Evolutionary conservation across 2,888 invertebrate genomes (phyloP).

Genomic region (Molanna angustata): DNA sequence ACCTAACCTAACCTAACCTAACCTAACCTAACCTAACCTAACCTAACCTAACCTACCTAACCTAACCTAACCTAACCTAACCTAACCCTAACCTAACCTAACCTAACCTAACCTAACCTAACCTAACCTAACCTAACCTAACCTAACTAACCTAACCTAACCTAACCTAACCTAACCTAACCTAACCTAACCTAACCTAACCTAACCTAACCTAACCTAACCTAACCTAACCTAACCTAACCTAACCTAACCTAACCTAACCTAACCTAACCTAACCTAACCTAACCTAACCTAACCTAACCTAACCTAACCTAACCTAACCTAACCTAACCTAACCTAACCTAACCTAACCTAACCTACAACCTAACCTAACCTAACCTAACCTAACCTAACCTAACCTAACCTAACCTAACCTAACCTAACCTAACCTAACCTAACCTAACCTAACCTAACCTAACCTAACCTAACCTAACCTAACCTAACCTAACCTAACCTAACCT

Average conservation of each 20-base stretch:
- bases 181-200: not conserved
- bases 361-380: not conserved
- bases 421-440: constrained; percentile 6
- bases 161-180: not conserved
- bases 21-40: constrained; percentile 11
- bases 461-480: constrained; percentile 11
- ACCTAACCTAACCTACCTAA: constrained; percentile 8
- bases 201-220: constrained; percentile 1
- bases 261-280: constrained; percentile 11
- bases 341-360: constrained; percentile 10
- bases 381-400: not conserved
- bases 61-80: not conserved
- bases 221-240: constrained; percentile 11
- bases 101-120: constrained; percentile 11
- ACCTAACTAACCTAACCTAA: constrained; percentile 3
- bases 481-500: constrained; percentile 8
- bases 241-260: constrained; percentile 11
- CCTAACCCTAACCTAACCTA: constrained; percentile 7
- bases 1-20: constrained; percentile 10
- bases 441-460: constrained; percentile 10
- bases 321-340: constrained; percentile 11
- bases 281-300: constrained; percentile 8
- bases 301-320: constrained; percentile 11
- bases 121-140: constrained; percentile 11
- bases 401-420: constrained; percentile 7